Base-by-base conservation (phyloP, 2,888 invertebrate species). In the Eugnorisma glareosa region DNA sequence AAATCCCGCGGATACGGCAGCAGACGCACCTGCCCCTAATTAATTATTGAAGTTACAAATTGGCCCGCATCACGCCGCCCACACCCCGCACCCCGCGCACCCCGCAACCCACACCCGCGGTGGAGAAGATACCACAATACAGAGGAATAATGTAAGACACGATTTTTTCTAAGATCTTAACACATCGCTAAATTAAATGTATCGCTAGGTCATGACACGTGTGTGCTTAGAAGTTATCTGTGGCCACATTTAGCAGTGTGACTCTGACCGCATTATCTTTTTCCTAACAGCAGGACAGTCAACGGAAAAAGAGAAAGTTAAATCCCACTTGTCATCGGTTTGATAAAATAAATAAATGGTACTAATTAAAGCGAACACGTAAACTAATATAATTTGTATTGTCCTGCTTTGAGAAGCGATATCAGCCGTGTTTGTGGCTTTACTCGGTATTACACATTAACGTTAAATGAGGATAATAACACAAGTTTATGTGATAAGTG, bases 41-140 rank as follows among this genome's bases (percentile, higher is more conserved):
- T 92, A 92, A 92, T 92, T 92, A 92, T 92, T 91, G 88, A 92
- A 88, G 89, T 89, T 90, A 91, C 92, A 89, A 90, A 90, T 88
- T 86, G 85, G 86, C 89, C 87, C 86, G 88, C 86, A 84, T 81
- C 82, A 68, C 76, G 28, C 67, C 73, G n/a, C 80, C 43, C 77
- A 40, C 83, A 6, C 21, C 64, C 4, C 18, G 35, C 79, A 6
- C 28, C 45, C 2, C 18, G 54, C 37, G n/a, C 28, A 2, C 45
- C n/a, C 31, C 43, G 5, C 21, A 24, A 8, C 51, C n/a, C 48
- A 28, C 74, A 31, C n/a, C 43, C 43, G 24, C 31, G 18, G 57
- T 4, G 28, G n/a, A 4, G 35, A 54, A 45, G 15, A n/a, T 43
- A 48, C 59, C 61, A 83, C 70, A 67, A 63, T 67, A 67, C 21